Conservation (phyloP, 2,113 vertebrate species). For the Zapus hudsonius region DNA sequence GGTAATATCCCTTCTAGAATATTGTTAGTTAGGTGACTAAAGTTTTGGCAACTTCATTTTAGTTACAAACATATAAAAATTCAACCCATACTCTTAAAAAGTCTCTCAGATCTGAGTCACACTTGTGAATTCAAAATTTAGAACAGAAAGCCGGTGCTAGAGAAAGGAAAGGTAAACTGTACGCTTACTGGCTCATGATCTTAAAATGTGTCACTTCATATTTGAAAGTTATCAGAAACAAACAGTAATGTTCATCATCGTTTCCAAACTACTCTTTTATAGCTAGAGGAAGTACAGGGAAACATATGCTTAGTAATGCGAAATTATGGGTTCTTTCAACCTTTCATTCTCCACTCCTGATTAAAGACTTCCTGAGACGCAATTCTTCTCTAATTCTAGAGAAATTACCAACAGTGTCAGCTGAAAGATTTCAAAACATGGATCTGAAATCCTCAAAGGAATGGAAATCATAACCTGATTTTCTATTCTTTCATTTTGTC, state of each 20-base stretch:
- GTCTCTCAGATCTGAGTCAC: not conserved
- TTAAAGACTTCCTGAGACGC: slow-evolving; percentile 71
- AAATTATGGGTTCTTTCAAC: slow-evolving; percentile 75
- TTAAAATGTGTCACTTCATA: not conserved
- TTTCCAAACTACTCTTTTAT: slow-evolving; percentile 39
- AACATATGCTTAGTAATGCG: slow-evolving; percentile 63
- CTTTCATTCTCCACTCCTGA: slow-evolving; percentile 50
- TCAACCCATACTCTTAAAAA: not conserved
- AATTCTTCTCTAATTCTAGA: slow-evolving; percentile 58
- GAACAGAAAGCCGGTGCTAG: not conserved
- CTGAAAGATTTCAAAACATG: slow-evolving; percentile 61
- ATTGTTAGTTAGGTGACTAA: not conserved
- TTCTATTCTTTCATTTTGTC: slow-evolving; percentile 36
- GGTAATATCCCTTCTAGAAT: not conserved
- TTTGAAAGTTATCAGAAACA: slow-evolving; percentile 36
- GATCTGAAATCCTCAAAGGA: slow-evolving; percentile 66
- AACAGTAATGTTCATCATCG: slow-evolving; percentile 50
- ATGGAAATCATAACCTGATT: slow-evolving; percentile 52
- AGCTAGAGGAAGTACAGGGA: slow-evolving; percentile 20
- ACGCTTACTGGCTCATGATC: not conserved
- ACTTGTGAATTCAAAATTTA: not conserved
- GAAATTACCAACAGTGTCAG: slow-evolving; percentile 46
- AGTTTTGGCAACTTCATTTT: not conserved
- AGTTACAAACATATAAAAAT: not conserved
- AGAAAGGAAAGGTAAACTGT: not conserved